These are phyloP conservation scores for Cryptus viduatorius DNA, from an alignment of 2,888 invertebrate genomes.

Conservation along the genomic window DNA sequence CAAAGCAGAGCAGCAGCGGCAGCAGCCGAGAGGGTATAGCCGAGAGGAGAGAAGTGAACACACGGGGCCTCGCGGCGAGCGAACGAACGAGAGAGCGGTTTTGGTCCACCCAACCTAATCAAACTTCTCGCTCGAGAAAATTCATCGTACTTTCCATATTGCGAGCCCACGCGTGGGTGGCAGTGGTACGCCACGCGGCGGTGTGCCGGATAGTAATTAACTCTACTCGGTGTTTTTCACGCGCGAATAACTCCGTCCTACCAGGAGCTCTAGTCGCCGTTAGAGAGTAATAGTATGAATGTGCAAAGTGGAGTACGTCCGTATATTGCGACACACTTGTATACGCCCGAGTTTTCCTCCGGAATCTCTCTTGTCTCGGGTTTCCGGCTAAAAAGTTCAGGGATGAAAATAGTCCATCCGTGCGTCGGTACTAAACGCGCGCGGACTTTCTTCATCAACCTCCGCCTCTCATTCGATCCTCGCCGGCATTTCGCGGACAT, in stretches of 20 bases:
- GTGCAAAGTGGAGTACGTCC: background rate
- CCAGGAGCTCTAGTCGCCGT: background rate
- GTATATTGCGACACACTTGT: background rate
- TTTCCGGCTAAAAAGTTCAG: slow-evolving; percentile 48
- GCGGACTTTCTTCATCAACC: background rate
- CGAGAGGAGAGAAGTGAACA: slow-evolving; percentile 36
- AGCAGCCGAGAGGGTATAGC: slow-evolving; percentile 29
- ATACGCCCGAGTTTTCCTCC: slow-evolving; percentile 11
- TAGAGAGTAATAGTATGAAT: background rate
- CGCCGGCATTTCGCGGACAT: slow-evolving; percentile 8
- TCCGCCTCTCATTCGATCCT: background rate
- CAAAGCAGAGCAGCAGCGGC: background rate
- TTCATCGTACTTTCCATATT: slow-evolving; percentile 64
- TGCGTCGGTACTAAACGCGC: background rate
- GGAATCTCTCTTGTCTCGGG: slow-evolving; percentile 32
- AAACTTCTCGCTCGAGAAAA: slow-evolving; percentile 63
- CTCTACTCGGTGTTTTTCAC: slow-evolving; percentile 56
- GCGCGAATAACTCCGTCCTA: slow-evolving; percentile 53
- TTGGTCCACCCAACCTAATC: slow-evolving; percentile 57
- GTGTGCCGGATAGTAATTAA: slow-evolving; percentile 56
- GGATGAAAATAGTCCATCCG: slow-evolving; percentile 15
- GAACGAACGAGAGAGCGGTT: slow-evolving; percentile 13
- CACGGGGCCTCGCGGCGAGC: slow-evolving; percentile 30
- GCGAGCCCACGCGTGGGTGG: slow-evolving; percentile 21
- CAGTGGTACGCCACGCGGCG: slow-evolving; percentile 38